phyloP scores from a whole-genome alignment of 2,888 invertebrate genomes.

The Campaea margaritaria region DNA sequence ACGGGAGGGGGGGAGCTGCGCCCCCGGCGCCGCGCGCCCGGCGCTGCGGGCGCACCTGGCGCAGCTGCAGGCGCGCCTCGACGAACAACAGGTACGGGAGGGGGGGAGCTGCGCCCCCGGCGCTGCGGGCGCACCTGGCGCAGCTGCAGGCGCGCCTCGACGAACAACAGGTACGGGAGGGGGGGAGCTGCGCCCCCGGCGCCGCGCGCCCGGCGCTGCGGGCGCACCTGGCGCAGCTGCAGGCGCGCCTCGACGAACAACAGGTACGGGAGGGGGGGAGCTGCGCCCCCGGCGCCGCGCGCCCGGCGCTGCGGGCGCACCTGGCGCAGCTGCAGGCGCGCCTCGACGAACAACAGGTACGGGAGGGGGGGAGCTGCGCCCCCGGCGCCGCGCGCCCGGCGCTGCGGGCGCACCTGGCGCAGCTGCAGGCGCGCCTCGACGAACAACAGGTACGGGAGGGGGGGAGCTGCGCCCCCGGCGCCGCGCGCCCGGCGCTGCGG shows the following conservation, averaged over 20 bases:
- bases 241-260: not conserved
- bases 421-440: constrained; percentile 47
- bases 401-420: constrained; percentile 17
- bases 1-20: too few relatives aligned
- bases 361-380: constrained; percentile 43
- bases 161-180: constrained; percentile 15
- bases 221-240: not conserved
- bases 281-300: constrained; percentile 51
- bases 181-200: too few relatives aligned
- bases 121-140: not conserved
- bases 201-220: too few relatives aligned
- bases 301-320: constrained; percentile 23
- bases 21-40: constrained; percentile 52
- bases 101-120: too few relatives aligned
- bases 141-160: constrained; percentile 16
- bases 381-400: constrained; percentile 47
- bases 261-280: too few relatives aligned
- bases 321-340: constrained; percentile 43
- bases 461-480: constrained; percentile 45
- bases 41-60: constrained; percentile 19
- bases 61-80: constrained; percentile 19
- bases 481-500: constrained; percentile 44
- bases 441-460: too few relatives aligned
- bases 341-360: too few relatives aligned
- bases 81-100: constrained; percentile 15